Base-by-base conservation (phyloP, 2,797 vertebrate species). In the Pipistrellus nathusii region DNA sequence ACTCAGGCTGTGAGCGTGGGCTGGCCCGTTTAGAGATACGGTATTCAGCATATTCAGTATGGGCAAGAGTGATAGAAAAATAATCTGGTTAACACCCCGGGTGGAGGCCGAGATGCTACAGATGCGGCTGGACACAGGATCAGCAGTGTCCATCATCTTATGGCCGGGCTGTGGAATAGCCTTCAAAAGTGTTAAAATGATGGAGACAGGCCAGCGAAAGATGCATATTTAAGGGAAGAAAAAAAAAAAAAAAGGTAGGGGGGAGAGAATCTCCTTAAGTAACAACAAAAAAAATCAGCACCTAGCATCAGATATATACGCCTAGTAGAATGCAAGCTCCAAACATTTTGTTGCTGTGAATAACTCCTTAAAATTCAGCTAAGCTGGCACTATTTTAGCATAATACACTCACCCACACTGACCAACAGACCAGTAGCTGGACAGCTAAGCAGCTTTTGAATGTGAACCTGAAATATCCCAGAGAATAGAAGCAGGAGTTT, bases 61-160 rank as follows among this genome's bases (percentile, higher is more conserved):
- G 97, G 51, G 68, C 96, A 95, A 97, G 96, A 91, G 88, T 35
- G 97, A 97, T 96, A 96, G 98, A 97, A 98, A 95, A 96, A 96
- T 97, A 97, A 98, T 98, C 97, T 98, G 91, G 96, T 97, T 98
- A 98, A 97, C 97, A 98, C 93, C 96, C 96, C 41, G 41, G 90
- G 96, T 96, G 94, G 96, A 97, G 96, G 96, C 96, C 0, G 64
- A 97, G 96, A 97, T 93, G 95, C 95, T 75, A 64, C 89, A 96
- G 96, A 97, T 96, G 97, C 69, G 84, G 95, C 90, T 93, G 96
- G 96, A 88, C 92, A 90, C 62, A 86, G 95, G 96, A 96, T 97
- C 97, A 89, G 75, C 82, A 59, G 84, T 66, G 91, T 68, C 83
- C 95, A 46, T 97, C 97, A 95, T 90, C 72, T 62, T 84, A 68